Base-by-base conservation (phyloP, 2,797 vertebrate genomes). In the Sternarchorhynchus goeldii region DNA sequence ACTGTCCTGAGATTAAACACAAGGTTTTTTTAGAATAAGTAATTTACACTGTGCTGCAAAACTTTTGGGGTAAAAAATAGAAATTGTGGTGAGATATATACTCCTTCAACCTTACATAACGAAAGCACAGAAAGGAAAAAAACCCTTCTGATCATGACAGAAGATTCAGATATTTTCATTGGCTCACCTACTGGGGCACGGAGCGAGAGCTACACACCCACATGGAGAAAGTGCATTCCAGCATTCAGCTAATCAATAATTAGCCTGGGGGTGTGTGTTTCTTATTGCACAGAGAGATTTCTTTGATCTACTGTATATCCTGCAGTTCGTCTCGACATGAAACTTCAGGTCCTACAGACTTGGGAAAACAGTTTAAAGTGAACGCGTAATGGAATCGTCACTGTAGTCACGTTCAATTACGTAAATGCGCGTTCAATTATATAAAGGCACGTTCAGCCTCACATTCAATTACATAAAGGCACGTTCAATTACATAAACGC, bases 181-280 rank as follows among this genome's bases (percentile, higher is more conserved):
- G 39, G 39, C 79, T 74, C 57, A 82, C 60, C 76, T 79, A 55
- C 76, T 72, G 39, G 39, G 60, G 60, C 32, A 6, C 36, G 58
- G 65, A 59, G 63, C 59, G 67, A 59, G 75, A 78, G 70, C 85
- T 82, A 63, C 86, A 76, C 79, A 80, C n/a, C n/a, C 59, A 12
- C 77, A 82, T 75, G 57, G 69, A 67, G 77, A 34, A 34, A 63
- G 64, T 32, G 76, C 75, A 31, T 73, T 68, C 77, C 64, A 73
- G 59, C 29, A 76, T 86, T 84, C 76, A 82, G 77, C 84, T 57
- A 85, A 90, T 91, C 89, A 88, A 90, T 91, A 88, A 89, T 87
- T 86, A 88, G 83, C 82, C 84, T 74, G 50, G 86, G 82, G 87
- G 82, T 87, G 84, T 86, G 80, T 81, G 81, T 81, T 80, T 87